phyloP scores from a whole-genome alignment of 1,140 invertebrate species.

The Drosophila varians region DNA sequence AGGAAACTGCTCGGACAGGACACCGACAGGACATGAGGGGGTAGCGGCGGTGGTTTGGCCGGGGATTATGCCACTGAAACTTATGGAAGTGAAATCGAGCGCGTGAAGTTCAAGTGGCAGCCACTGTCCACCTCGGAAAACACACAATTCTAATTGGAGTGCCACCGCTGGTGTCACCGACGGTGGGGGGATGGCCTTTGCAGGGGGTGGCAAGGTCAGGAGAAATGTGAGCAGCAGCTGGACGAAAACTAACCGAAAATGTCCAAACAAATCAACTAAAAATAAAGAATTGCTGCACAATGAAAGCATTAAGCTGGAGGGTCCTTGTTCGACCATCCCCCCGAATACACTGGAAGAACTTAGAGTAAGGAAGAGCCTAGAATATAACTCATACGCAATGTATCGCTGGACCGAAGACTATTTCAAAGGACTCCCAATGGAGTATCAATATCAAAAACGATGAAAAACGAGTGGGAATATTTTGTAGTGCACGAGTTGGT shows the following conservation, averaged over 20 bases:
- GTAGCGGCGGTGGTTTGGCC: conserved; percentile 8
- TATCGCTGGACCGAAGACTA: too few species aligned
- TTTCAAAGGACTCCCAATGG: neutral
- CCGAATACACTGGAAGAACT: conserved; percentile 2
- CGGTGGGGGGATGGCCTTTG: neutral
- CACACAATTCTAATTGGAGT: conserved; percentile 64
- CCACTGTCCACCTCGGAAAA: conserved; percentile 44
- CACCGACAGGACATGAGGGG: conserved; percentile 33
- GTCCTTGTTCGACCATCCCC: conserved; percentile 1
- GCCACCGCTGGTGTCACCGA: too few species aligned
- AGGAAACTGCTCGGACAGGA: conserved; percentile 32
- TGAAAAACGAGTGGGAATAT: neutral
- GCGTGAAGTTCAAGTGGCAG: conserved; percentile 67
- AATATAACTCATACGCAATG: neutral
- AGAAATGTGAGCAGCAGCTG: neutral
- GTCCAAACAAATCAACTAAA: conserved; percentile 74
- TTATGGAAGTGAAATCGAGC: conserved; percentile 75
- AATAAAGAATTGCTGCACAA: conserved; percentile 72
- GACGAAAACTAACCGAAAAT: conserved; percentile 55
- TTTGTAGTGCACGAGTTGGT: neutral
- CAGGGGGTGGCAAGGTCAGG: conserved; percentile 53
- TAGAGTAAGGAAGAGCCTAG: neutral
- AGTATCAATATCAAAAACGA: neutral
- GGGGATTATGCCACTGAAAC: conserved; percentile 59
- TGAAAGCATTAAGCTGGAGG: conserved; percentile 65